Evolutionary conservation across 2,113 vertebrate genomes (phyloP), one percentile per base, ranked within the genome.

Genomic region (Oryzias javanicus): DNA sequence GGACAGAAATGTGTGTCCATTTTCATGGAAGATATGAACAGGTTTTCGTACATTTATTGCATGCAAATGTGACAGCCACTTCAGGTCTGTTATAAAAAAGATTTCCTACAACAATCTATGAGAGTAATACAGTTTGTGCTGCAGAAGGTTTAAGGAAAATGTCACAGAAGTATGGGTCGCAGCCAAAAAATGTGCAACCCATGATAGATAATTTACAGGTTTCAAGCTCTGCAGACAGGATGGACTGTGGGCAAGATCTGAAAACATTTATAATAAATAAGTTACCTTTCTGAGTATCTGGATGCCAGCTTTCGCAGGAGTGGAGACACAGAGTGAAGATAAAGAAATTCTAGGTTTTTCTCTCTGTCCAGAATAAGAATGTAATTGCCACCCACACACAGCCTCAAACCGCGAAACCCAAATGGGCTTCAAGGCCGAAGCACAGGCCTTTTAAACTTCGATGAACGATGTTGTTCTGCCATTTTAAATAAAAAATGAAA

Each of bases 341-440:
- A n/a, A 71, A 75, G 41, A 48, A 57, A 58, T 57, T 4, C 62
- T 78, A 78, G 69, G 62, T 72, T 79, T 79, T 42, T 76, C 68
- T 67, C 74, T 67, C 16, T 64, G 73, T 57, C 80, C 3, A 35
- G 45, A 16, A 67, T 17, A 24, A 68, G 29, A 63, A 64, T 47
- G 53, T 67, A 55, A 65, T 56, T 75, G 51, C 67, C 58, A 22
- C 76, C 75, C 59, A 81, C 79, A 69, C 41, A 60, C 53, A 49
- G 7, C 42, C 22, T 50, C 56, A 55, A 47, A 52, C 60, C 14
- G 18, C 56, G 59, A 44, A 70, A 56, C 50, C 65, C 41, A 65
- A 67, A 60, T 49, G 67, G 64, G 49, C 67, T 71, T 70, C 60
- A 48, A 47, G 72, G 60, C 24, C 70, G 74, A 57, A 10, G 27